Percentiles rank a stretch among this genome's conserved stretches.
Conservation (phyloP, 2,888 invertebrate species). For the Patella ulyssiponensis region DNA sequence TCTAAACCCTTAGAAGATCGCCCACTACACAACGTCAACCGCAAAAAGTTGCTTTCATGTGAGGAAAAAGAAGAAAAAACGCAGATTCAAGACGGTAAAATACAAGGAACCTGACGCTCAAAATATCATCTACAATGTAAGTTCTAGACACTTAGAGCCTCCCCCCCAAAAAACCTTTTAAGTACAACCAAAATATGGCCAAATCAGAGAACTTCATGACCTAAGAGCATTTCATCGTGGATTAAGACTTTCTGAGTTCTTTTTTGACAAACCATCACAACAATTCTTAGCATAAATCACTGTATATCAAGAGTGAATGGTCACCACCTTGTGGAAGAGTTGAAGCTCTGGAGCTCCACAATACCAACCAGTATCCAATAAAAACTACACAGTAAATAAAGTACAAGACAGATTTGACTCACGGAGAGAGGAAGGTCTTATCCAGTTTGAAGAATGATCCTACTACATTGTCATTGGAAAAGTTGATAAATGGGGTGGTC, state of each 20-base stretch:
- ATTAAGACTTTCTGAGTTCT: too few relatives aligned
- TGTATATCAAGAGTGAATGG: not conserved
- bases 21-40: too few relatives aligned
- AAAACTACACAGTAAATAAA: not conserved
- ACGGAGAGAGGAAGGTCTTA: not conserved
- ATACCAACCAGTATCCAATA: not conserved
- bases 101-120: too few relatives aligned
- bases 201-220: too few relatives aligned
- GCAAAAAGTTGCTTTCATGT: too few relatives aligned
- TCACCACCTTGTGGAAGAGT: not conserved
- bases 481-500: conserved; percentile 16
- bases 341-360: not conserved
- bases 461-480: conserved; percentile 13
- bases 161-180: too few relatives aligned
- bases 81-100: too few relatives aligned
- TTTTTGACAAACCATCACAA: not conserved
- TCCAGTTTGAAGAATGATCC: not conserved
- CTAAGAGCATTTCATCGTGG: too few relatives aligned
- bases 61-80: too few relatives aligned
- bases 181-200: too few relatives aligned
- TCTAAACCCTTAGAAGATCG: too few relatives aligned
- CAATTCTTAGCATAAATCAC: not conserved
- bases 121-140: not conserved
- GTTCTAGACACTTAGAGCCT: not conserved
- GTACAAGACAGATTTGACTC: not conserved